Evolutionary conservation across 2,113 vertebrate species (phyloP).

Genomic region (Esox niger): DNA sequence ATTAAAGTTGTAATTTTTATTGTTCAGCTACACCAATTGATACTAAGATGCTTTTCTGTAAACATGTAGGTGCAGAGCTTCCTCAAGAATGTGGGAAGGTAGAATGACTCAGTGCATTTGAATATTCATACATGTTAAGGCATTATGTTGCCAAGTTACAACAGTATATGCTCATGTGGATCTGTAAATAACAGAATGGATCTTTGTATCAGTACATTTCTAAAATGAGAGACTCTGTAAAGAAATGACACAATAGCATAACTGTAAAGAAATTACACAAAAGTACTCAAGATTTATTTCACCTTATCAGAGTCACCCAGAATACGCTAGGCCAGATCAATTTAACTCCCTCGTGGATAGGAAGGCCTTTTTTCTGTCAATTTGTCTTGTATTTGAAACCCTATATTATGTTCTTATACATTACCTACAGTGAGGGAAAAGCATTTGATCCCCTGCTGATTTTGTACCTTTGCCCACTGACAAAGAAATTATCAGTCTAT

Average conservation of each 20-base stretch:
- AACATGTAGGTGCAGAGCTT: conserved; percentile 25
- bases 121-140: conserved; percentile 43
- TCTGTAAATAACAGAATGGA: conserved; percentile 10
- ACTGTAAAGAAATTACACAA: conserved; percentile 38
- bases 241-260: conserved; percentile 36
- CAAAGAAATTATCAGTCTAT: too few relatives aligned
- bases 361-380: background rate
- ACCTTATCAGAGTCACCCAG: background rate
- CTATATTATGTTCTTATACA: background rate
- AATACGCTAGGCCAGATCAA: background rate
- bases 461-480: too few relatives aligned
- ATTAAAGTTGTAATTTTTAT: conserved; percentile 15
- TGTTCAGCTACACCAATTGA: conserved; percentile 22
- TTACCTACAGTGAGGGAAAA: too few relatives aligned
- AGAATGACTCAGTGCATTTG: conserved; percentile 39
- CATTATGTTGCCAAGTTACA: conserved; percentile 27
- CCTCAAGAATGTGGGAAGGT: conserved; percentile 12
- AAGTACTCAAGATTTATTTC: conserved; percentile 19
- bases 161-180: conserved; percentile 13
- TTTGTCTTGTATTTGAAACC: too few relatives aligned
- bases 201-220: conserved; percentile 27
- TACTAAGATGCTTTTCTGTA: conserved; percentile 18
- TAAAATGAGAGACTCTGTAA: conserved; percentile 24
- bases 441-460: too few relatives aligned
- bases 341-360: background rate